Evolutionary conservation across 2,888 invertebrate genomes (phyloP), one percentile per base, ranked within the genome.

Genomic region (Leucoma salicis): DNA sequence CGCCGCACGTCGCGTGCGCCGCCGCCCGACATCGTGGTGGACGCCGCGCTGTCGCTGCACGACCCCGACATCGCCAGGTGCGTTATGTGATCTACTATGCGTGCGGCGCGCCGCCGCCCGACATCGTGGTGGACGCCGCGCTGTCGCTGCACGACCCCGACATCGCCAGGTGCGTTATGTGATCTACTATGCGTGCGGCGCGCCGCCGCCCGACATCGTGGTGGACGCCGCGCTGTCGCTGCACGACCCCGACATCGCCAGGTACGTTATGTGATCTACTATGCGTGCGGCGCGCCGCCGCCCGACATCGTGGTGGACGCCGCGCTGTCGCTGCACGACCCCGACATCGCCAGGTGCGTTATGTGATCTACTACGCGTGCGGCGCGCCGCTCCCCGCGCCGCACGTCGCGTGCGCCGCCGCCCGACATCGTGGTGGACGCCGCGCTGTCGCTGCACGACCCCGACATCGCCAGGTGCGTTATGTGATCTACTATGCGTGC

Each of bases 381-480:
- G 77, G 81, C 53, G 71, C 87, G 78, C 51, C 75, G 52, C 65
- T 65, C 6, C 66, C 68, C n/a, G 67, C 70, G 21, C 71, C 70
- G 18, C 74, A 74, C 49, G 66, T 66, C 16, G 70, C 84, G 74
- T 48, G n/a, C 82, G 73, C 35, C 90, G 75, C 64, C 77, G 63
- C 60, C 78, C 39, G 75, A 77, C 25, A 70, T 73, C 18, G 35
- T 60, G 42, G 34, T 29, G 11, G 48, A 41, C 0, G 39, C 52
- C 3, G 42, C 56, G 14, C 46, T 46, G 13, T 40, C 60, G 13
- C 42, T 34, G 14, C 47, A 49, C n/a, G 0, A 79, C 86, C 18
- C 89, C 90, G 33, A 87, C 86, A 50, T 88, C 88, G 38, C 91
- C 91, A 13, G 83, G n/a, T n/a, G n/a, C n/a, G n/a, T n/a, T n/a